Evolutionary conservation across 2,888 invertebrate genomes (phyloP).

Genomic region (Nasonovia ribisnigri): DNA sequence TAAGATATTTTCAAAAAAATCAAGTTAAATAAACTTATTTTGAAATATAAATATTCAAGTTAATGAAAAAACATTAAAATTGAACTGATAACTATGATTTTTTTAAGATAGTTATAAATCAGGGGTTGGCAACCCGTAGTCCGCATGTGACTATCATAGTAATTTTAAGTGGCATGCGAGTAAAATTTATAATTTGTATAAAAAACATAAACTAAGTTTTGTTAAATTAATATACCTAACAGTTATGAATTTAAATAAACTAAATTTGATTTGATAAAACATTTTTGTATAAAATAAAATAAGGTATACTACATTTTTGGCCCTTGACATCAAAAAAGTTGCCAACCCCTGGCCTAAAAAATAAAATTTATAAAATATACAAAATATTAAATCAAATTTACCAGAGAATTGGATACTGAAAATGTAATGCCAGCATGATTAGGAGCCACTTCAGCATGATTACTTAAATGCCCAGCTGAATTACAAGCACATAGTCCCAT

Average conservation of each 20-base stretch:
- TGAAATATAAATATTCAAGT: not conserved
- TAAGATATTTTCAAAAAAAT: slow-evolving; percentile 68
- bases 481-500: slow-evolving; percentile 83
- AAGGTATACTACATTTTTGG: too few relatives aligned
- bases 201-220: too few relatives aligned
- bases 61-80: not conserved
- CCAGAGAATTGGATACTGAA: slow-evolving; percentile 81
- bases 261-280: too few relatives aligned
- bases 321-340: too few relatives aligned
- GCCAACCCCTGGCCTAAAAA: too few relatives aligned
- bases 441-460: slow-evolving; percentile 83
- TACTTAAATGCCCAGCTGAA: slow-evolving; percentile 82
- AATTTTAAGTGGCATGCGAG: too few relatives aligned
- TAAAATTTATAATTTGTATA: too few relatives aligned
- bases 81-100: not conserved
- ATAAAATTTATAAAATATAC: not conserved
- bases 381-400: slow-evolving; percentile 69
- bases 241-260: too few relatives aligned
- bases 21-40: slow-evolving; percentile 56
- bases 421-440: slow-evolving; percentile 84
- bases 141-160: too few relatives aligned
- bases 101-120: not conserved
- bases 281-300: too few relatives aligned
- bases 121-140: too few relatives aligned
- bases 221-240: too few relatives aligned